Conservation (phyloP, 2,797 vertebrate genomes). For the Pelodytes ibericus region DNA sequence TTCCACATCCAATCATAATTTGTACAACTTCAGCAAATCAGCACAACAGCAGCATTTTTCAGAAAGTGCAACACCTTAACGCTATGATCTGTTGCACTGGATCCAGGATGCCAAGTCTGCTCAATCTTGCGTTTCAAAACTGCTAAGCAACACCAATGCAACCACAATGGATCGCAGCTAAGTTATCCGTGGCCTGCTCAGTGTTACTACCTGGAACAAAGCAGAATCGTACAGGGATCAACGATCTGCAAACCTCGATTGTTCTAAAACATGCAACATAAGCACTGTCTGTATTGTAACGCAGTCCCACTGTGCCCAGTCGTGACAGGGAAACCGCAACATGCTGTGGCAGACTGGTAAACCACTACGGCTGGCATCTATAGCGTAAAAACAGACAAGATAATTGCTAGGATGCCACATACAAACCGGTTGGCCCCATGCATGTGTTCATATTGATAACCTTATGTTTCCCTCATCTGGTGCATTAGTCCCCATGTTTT, state of each 20-base stretch:
- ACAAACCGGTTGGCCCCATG: too few species aligned
- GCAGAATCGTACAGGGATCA: neutral
- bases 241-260: neutral
- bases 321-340: neutral
- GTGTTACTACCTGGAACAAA: conserved; percentile 32
- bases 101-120: neutral
- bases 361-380: neutral
- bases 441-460: too few species aligned
- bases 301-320: neutral
- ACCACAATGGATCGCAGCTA: conserved; percentile 8
- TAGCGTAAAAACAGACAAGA: too few species aligned
- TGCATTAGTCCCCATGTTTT: too few species aligned
- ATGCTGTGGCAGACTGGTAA: neutral
- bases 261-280: neutral
- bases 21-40: conserved; percentile 24
- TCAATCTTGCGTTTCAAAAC: conserved; percentile 3
- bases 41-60: conserved; percentile 7
- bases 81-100: conserved; percentile 2
- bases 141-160: conserved; percentile 33
- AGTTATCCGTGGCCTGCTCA: neutral
- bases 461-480: too few species aligned
- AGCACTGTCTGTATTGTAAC: neutral
- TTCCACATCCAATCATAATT: conserved; percentile 31
- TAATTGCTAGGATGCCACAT: too few species aligned
- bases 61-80: conserved; percentile 28